Base-by-base conservation (phyloP, 2,888 invertebrate species). In the Mythimna pallens region DNA sequence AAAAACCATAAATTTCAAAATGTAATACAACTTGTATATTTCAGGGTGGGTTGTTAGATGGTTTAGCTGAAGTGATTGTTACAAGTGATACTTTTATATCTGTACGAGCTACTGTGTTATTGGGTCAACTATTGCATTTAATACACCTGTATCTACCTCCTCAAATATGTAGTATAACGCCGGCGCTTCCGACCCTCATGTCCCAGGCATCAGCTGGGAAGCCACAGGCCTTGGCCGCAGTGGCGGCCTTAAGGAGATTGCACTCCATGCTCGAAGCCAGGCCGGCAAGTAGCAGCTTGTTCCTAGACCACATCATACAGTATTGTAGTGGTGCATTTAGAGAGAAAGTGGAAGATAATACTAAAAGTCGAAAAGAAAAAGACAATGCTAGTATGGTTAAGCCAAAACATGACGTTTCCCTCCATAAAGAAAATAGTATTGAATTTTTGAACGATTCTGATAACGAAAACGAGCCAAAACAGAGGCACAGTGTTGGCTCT, bases 61-160 rank as follows among this genome's bases (percentile, higher is more conserved):
- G 99, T 30, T 96, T 99, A 82, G 98, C 98, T 50, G 99, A 99
- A 96, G 99, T 99, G 47, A 98, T 99, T 84, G 98, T 98, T 58
- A 98, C 98, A 68, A 98, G 98, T 90, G 99, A 99, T 92, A 98
- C 98, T 25, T 98, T 98, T 91, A 98, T 99, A 87, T 99, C 99
- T 76, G 98, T 99, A 82, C 97, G 99, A 86, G 98, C 99, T 65
- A 99, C 99, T 25, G 98, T 99, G 83, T 96, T 99, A 71, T 96
- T 99, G 85, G 98, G 98, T 74, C 99, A 99, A 94, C 96, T 99
- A 69, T 95, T 99, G 87, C 98, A 99, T 94, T 96, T 99, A 92
- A 98, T 98, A 89, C 98, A 99, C 93, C 97, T 97, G 67, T 97
- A 99, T 87, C 96, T 99, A 91, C 99, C 99, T 69, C 97, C 98